phyloP scores from a whole-genome alignment of 2,113 vertebrate genomes.

The Toxostoma redivivum region DNA sequence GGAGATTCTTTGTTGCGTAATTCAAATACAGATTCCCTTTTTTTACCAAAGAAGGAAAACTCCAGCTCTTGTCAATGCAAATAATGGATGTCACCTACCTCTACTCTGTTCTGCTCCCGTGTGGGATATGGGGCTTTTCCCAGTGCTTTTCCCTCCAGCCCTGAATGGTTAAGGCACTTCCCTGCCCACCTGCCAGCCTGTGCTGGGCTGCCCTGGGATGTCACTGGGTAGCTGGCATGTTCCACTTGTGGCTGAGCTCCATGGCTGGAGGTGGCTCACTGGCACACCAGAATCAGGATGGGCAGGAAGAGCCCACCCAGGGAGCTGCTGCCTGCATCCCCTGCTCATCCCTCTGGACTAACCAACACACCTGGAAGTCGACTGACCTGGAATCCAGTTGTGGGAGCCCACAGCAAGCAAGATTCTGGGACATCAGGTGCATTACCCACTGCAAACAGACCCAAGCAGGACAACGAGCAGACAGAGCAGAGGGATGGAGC shows the following conservation, averaged over 20 bases:
- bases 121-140: background rate
- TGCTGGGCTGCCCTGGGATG: background rate
- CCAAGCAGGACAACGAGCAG: background rate
- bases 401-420: background rate
- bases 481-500: background rate
- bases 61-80: slow-evolving; percentile 15
- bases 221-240: background rate
- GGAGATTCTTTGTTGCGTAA: background rate
- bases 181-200: background rate
- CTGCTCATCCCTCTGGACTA: background rate
- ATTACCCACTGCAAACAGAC: background rate
- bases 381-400: background rate
- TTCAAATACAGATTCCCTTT: slow-evolving; percentile 28
- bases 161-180: background rate
- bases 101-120: background rate
- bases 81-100: slow-evolving; percentile 16
- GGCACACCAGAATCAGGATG: accelerated
- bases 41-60: slow-evolving; percentile 71
- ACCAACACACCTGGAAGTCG: background rate
- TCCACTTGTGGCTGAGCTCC: background rate
- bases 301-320: background rate
- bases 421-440: background rate
- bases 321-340: background rate
- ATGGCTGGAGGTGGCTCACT: background rate
- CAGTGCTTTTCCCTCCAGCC: background rate